These are phyloP conservation scores for Rhea pennata DNA, from an alignment of 2,113 vertebrate species.

Conservation along the genomic window DNA sequence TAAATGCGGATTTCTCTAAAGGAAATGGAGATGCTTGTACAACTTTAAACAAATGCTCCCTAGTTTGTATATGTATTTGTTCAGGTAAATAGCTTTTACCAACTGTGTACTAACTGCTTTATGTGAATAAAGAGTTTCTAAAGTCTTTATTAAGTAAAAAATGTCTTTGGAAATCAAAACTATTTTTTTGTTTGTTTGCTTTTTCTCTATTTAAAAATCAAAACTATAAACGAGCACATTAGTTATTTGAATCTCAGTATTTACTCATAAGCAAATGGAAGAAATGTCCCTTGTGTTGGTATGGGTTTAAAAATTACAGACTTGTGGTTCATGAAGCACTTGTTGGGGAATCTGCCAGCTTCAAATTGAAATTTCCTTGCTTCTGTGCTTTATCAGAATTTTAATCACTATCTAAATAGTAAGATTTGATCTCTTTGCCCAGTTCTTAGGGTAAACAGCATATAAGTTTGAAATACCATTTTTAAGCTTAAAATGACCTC, in stretches of 20 bases:
- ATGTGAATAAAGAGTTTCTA: background rate
- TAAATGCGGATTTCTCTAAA: background rate
- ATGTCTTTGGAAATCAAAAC: background rate
- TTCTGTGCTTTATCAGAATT: background rate
- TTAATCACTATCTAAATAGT: background rate
- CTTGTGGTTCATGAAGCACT: background rate
- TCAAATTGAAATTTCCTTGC: background rate
- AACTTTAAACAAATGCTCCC: background rate
- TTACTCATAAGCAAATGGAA: slow-evolving; percentile 19
- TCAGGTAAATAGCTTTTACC: background rate
- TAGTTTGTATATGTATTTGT: background rate
- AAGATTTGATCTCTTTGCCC: background rate
- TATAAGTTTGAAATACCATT: background rate
- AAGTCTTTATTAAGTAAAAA: background rate
- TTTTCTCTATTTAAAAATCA: background rate
- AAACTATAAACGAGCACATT: background rate
- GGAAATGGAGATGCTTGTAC: background rate
- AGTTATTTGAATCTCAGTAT: background rate
- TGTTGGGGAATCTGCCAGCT: background rate
- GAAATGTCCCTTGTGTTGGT: background rate
- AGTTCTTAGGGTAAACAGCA: background rate
- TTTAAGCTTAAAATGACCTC: background rate
- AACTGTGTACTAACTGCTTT: background rate
- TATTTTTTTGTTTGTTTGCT: background rate
- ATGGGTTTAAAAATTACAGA: background rate